These are phyloP conservation scores for Actinostola sp. DNA, from an alignment of 92 coral and sea anemone genomes.

Conservation along the genomic window DNA sequence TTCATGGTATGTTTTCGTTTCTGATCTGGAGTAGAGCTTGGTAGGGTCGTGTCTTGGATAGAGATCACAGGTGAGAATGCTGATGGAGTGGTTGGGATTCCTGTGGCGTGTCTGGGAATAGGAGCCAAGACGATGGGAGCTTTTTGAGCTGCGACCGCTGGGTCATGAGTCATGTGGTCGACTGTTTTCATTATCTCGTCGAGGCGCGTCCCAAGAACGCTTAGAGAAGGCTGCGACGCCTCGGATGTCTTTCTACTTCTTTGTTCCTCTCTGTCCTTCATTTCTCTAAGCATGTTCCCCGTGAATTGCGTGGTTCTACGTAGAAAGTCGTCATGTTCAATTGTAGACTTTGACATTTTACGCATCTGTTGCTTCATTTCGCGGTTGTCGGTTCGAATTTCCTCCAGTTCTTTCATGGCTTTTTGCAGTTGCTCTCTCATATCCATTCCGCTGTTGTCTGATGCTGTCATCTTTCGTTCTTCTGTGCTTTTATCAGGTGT, in stretches of 20 bases:
- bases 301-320: slow-evolving; percentile 71
- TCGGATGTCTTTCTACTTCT: slow-evolving; percentile 20
- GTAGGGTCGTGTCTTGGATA: background rate
- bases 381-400: slow-evolving; percentile 62
- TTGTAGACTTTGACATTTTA: slow-evolving; percentile 48
- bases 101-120: slow-evolving; percentile 10
- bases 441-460: slow-evolving; percentile 39
- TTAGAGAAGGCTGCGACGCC: slow-evolving; percentile 33
- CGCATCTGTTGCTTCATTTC: slow-evolving; percentile 67
- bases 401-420: slow-evolving; percentile 67
- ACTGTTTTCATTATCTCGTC: slow-evolving; percentile 55
- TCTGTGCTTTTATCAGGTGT: slow-evolving; percentile 2
- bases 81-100: background rate
- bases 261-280: slow-evolving; percentile 58
- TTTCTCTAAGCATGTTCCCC: slow-evolving; percentile 54
- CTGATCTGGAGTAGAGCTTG: background rate
- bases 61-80: background rate
- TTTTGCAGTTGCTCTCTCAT: slow-evolving; percentile 60
- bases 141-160: background rate
- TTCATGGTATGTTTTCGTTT: background rate
- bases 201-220: slow-evolving; percentile 47
- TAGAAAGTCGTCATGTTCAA: slow-evolving; percentile 34
- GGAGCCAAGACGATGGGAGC: background rate
- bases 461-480: background rate
- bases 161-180: slow-evolving; percentile 49